Base-by-base conservation (phyloP, 2,113 vertebrate species). In the Meles meles region DNA sequence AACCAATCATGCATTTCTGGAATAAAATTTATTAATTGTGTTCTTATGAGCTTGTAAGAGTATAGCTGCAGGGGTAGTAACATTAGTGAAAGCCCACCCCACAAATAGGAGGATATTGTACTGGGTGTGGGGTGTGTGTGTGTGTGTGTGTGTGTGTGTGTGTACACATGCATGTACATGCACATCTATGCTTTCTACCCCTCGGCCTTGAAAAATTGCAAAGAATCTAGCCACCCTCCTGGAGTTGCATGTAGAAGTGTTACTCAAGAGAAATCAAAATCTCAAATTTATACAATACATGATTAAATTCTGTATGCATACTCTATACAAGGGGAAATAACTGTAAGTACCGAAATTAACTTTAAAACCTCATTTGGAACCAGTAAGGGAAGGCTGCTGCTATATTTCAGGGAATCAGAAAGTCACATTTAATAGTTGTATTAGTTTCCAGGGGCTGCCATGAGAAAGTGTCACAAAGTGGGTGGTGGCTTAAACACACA, bases 21-120 rank as follows among this genome's bases (percentile, higher is more conserved):
- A 52, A 91, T 91, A 91, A 88, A 92, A 94, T 80, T 93, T 91
- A 84, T 83, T 72, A 84, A 52, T 49, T 92, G 1, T 76, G 6
- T 88, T 91, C 27, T 44, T 93, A 65, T 88, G 18, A 85, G n/a
- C 14, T 55, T 31, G 34, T 74, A 14, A 94, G 59, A 85, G 13
- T 52, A 25, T 52, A 65, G 29, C 47, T 95, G 13, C 29, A 81
- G 2, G 7, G 8, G 29, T 67, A 29, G 25, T 49, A 57, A 67
- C 6, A 61, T 69, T 61, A 81, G 17, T 65, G 47, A 95, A 90
- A 88, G 8, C 31, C 1, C 2, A 71, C 12, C 0, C 59, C 21
- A 86, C 13, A 69, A 94, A 37, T 34, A 42, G 47, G 29, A 80
- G 17, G 17, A 85, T 71, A 79, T 15, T 61, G 12, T 89, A 37